Base-by-base conservation (phyloP, 1,140 invertebrate species). In the Acromyrmex heyeri region DNA sequence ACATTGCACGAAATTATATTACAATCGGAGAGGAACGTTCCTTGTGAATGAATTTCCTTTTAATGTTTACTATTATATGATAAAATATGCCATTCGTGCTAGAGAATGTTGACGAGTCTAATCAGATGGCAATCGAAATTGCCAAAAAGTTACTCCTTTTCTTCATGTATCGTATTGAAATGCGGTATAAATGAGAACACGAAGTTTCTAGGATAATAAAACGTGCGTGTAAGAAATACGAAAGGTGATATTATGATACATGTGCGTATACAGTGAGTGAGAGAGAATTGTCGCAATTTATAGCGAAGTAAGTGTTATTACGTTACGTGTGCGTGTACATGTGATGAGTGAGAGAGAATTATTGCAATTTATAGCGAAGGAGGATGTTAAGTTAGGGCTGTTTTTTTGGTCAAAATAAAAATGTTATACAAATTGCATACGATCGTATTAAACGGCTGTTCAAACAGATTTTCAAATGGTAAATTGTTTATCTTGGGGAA, bases 11-110 rank as follows among this genome's bases (percentile, higher is more conserved):
- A 44, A 44, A 44, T 44, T 44, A 3, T 44, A 44, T 44, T 44
- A 10, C 38, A 44, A 44, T 44, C 38, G 38, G 38, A 44, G 38
- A 44, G 38, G 8, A 7, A 44, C 38, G 1, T 81, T 57, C 16
- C 34, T 8, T 6, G 14, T 50, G 12, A 48, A 10, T 38, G 38
- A 61, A 34, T 83, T 75, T 75, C 8, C 55, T 57, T 62, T 82
- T 75, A 16, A 83, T 61, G 48, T 30, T 14, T n/a, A 44, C 59
- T 14, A n/a, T 50, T 48, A 61, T 7, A 82, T 53, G 64, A 82
- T 91, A 79, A 87, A 65, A 86, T 69, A 83, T 14, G 48, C 86
- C 81, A 65, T 78, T 73, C 85, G 82, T 88, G 85, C 72, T 86
- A 70, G 48, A 73, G 53, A 61, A 38, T 38, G 24, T 48, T 81